Evolutionary conservation across 2,888 invertebrate species (phyloP), one percentile per base, ranked within the genome.

Genomic region (Parochlus steinenii): DNA sequence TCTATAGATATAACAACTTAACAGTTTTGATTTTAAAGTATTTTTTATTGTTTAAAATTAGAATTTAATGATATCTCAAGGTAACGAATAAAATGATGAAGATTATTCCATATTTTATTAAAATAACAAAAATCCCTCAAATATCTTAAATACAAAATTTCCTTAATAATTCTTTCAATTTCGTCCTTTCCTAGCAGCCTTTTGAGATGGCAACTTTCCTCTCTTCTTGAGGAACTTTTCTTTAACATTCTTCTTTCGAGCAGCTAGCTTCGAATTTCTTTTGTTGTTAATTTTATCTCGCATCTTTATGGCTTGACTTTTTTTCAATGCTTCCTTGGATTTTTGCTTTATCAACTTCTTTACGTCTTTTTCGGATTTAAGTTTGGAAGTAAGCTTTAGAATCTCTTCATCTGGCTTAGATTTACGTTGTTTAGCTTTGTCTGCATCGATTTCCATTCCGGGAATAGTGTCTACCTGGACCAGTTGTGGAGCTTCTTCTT

Each of bases 171-270:
- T n/a, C n/a, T n/a, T n/a, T n/a, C n/a, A n/a, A n/a, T n/a, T n/a
- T n/a, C n/a, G n/a, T n/a, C n/a, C n/a, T n/a, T n/a, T n/a, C n/a
- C n/a, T n/a, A n/a, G n/a, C n/a, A n/a, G n/a, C n/a, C n/a, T n/a
- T n/a, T n/a, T n/a, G n/a, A n/a, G n/a, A n/a, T n/a, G 33, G 33
- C 18, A 33, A 28, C 17, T 34, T 34, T 11, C 28, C 28, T 8
- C 28, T 27, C n/a, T 34, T 34, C 11, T 22, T 27, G 22, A 34
- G 11, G 6, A 26, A 26, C 16, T 34, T 34, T 22, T 27, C 28
- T 11, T 18, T 34, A 6, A 28, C n/a, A 12, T 26, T 14, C 11
- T 34, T 34, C 15, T 34, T 34, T 2, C 34, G 19, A 14, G 27
- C 19, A 2, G 34, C 19, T 3, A 34, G 7, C 17, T 34, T 34